Evolutionary conservation across 2,113 vertebrate species (phyloP).

Genomic region (Tragelaphus strepsiceros): DNA sequence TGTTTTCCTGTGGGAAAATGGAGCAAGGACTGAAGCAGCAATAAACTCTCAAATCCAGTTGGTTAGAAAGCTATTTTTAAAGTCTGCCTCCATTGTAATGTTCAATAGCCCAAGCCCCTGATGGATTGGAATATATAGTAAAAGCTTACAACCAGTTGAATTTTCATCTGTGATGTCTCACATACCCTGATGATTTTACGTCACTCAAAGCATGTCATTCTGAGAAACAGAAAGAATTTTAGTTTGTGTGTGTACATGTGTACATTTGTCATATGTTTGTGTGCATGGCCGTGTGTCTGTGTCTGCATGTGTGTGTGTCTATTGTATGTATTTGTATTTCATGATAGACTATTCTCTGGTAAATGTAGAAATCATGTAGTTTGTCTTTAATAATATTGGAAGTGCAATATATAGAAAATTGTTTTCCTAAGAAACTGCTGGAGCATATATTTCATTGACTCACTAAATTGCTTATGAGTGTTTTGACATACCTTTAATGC

Average conservation of each 20-base stretch:
- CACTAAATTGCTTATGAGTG: slow-evolving; percentile 53
- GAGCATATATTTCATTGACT: slow-evolving; percentile 50
- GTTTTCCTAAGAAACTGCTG: slow-evolving; percentile 45
- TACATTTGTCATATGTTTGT: neutral
- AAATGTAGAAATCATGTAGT: slow-evolving; percentile 36
- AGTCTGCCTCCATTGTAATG: neutral
- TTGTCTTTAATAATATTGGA: slow-evolving; percentile 59
- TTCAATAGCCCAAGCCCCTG: neutral
- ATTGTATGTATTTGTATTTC: neutral
- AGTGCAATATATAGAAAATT: slow-evolving; percentile 60
- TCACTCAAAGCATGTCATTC: neutral
- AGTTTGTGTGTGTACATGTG: neutral
- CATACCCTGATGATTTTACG: neutral
- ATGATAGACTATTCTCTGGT: neutral
- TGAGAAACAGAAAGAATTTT: neutral
- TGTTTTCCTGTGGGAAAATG: neutral
- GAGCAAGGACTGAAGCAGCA: neutral
- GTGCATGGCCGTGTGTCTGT: neutral
- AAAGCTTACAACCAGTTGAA: neutral
- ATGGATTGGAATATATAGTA: neutral
- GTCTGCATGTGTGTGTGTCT: neutral
- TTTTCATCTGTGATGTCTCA: neutral
- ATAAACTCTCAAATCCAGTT: neutral
- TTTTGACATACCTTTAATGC: slow-evolving; percentile 65
- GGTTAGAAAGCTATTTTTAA: neutral